Base-by-base conservation (phyloP, 2,888 invertebrate species). In the Lepas anatifera region DNA sequence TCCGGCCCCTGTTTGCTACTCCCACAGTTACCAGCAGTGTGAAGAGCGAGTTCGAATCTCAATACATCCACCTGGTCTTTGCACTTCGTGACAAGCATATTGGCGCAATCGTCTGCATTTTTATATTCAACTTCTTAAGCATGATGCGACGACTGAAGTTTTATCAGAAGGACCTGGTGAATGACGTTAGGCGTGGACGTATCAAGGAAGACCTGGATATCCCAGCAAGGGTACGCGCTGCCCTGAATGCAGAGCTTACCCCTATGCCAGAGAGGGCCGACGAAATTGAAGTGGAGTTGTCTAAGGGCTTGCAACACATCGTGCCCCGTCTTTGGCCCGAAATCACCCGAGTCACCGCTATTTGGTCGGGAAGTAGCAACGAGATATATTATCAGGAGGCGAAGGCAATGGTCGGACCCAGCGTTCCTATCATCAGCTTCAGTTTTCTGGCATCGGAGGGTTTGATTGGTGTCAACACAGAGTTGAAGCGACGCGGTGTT, bases 391-490 rank as follows among this genome's bases (percentile, higher is more conserved):
- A 72, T 18, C 27, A 71, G n/a, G 43, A 70, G 10, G 68, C 75
- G 22, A 50, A 68, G 43, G 29, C 68, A 11, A 27, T 46, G 3
- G 71, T 71, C 39, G 71, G 72, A 27, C 58, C 71, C 67, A 78
- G 75, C 25, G 74, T 77, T 6, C 76, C 76, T 8, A 70, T 77
- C 13, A 78, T 78, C 71, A 78, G 78, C 0, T 77, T 78, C 1
- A 71, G 78, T n/a, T 79, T 78, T 74, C 77, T 76, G 22, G 79
- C 79, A 6, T 78, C 79, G n/a, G 80, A 80, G 70, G 78, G 76
- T 11, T 73, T 76, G 25, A 68, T 77, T 13, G 77, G 77, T 1
- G 25, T 76, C 41, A 75, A 77, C 68, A 66, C 74, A 22, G 70
- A 72, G 67, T 70, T 69, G 1, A 37, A 37, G 8, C 25, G 64